Percentiles rank a stretch among this genome's conserved stretches.
phyloP scores from a whole-genome alignment of 2,888 invertebrate genomes.

The Gymnocheta viridis region DNA sequence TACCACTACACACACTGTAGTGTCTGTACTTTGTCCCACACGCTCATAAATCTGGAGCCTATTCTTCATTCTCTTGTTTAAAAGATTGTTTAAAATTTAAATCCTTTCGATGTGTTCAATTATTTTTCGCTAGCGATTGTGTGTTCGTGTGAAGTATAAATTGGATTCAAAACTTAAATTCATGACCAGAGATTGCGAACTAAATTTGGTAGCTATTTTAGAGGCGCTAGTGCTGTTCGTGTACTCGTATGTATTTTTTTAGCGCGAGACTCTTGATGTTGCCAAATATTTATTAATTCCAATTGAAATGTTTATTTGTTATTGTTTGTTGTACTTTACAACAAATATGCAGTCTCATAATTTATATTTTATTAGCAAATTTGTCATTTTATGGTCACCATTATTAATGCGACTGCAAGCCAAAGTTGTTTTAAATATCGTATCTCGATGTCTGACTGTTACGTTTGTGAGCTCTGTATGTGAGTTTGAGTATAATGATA shows the following conservation, averaged over 20 bases:
- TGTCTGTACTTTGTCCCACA: not conserved
- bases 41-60: slow-evolving; percentile 13
- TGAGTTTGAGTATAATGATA: not conserved
- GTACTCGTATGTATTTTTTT: not conserved
- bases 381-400: slow-evolving; percentile 29
- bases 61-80: not conserved
- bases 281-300: slow-evolving; percentile 27
- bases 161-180: slow-evolving; percentile 33
- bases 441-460: not conserved
- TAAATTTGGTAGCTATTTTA: not conserved
- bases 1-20: not conserved
- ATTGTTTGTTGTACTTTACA: slow-evolving; percentile 24
- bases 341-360: slow-evolving; percentile 12
- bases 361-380: slow-evolving; percentile 45
- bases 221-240: not conserved
- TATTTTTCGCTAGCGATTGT: not conserved
- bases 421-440: not conserved
- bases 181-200: slow-evolving; percentile 32
- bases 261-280: not conserved
- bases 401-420: slow-evolving; percentile 10
- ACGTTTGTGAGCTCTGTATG: not conserved
- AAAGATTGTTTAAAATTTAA: slow-evolving; percentile 34
- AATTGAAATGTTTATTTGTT: slow-evolving; percentile 55
- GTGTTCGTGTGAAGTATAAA: slow-evolving; percentile 11
- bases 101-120: slow-evolving; percentile 46